A percentile compares a stretch with the other conserved stretches of the same genome.
Conservation (phyloP, 1,140 invertebrate genomes). For the Andricus grossulariae region DNA sequence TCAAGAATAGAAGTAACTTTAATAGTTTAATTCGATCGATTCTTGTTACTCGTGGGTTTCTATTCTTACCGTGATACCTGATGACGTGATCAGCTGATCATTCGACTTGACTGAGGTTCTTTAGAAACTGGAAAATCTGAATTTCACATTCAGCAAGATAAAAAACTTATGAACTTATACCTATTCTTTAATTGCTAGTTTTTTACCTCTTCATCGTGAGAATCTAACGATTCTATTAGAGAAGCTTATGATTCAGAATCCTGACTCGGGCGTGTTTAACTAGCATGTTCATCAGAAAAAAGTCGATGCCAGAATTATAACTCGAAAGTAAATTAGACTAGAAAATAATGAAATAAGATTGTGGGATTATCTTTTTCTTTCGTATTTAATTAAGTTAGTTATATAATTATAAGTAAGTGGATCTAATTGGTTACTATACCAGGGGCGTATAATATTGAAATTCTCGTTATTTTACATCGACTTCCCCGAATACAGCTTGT, state of each 20-base stretch:
- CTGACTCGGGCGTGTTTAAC: too few species aligned
- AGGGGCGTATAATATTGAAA: background rate
- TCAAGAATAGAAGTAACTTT: conserved; percentile 29
- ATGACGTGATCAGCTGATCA: conserved; percentile 15
- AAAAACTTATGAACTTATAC: background rate
- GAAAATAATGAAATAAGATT: too few species aligned
- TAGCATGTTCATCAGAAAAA: too few species aligned
- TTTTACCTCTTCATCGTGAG: background rate
- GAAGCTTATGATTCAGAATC: too few species aligned
- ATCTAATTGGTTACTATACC: conserved; percentile 19
- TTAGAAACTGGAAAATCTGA: conserved; percentile 18
- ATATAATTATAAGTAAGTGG: conserved; percentile 12
- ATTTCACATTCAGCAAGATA: background rate
- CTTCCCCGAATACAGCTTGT: too few species aligned
- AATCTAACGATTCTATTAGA: background rate
- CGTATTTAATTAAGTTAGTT: background rate
- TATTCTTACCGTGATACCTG: background rate
- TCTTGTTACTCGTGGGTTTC: conserved; percentile 15
- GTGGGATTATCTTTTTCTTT: background rate
- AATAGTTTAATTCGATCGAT: conserved; percentile 25
- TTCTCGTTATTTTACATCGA: background rate
- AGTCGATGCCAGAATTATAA: too few species aligned
- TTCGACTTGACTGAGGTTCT: background rate
- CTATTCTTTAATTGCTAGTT: background rate
- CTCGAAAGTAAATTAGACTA: too few species aligned